A percentile compares a stretch with the other conserved stretches of the same genome.
Evolutionary conservation across 2,797 vertebrate species (phyloP).

Genomic region (Esox lucius): DNA sequence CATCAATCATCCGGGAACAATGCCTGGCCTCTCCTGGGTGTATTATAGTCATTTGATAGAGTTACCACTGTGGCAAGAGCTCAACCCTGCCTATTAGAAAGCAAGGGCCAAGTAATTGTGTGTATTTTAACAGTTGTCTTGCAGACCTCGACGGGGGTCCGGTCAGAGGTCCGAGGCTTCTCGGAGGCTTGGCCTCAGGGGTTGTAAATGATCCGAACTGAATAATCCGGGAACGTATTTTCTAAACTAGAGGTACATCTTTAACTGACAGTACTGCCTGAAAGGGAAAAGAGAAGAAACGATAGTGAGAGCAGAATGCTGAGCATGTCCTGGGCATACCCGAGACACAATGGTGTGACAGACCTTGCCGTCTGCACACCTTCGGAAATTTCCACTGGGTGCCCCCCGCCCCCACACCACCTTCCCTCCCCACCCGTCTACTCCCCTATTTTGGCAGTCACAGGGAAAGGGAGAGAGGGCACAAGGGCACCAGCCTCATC

Average conservation of each 20-base stretch:
- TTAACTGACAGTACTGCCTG: not conserved
- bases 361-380: conserved; percentile 3
- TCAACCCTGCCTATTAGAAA: not conserved
- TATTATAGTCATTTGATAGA: not conserved
- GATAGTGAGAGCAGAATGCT: conserved; percentile 23
- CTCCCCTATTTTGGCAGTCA: not conserved
- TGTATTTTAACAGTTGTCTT: not conserved
- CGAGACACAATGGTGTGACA: not conserved
- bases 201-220: not conserved
- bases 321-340: not conserved
- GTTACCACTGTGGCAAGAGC: not conserved
- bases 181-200: not conserved
- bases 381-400: conserved; percentile 29
- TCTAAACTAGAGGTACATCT: conserved; percentile 5
- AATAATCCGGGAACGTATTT: not conserved
- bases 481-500: not conserved
- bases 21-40: not conserved
- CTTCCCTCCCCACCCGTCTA: not conserved
- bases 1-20: not conserved
- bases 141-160: not conserved
- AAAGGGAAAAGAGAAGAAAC: conserved; percentile 24
- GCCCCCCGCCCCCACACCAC: not conserved
- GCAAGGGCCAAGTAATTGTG: not conserved
- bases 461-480: not conserved
- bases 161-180: not conserved